Conservation (phyloP, 2,113 vertebrate genomes). For the Bubo blakistoni region DNA sequence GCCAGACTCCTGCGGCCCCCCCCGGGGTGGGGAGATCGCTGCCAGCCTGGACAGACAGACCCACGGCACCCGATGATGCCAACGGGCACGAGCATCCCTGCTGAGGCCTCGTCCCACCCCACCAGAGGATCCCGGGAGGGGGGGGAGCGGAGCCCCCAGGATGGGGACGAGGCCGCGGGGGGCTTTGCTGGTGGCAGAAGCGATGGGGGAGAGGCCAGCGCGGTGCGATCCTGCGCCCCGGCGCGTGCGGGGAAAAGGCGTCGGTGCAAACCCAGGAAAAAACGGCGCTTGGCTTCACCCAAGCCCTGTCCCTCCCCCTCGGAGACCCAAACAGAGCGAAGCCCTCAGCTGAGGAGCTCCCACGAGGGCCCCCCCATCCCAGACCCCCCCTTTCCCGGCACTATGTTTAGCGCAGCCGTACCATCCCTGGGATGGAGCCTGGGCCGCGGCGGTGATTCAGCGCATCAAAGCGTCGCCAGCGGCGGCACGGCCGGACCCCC, state of each 20-base stretch:
- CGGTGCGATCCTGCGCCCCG: fast-evolving
- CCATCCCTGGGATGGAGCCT: not conserved
- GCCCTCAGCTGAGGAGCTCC: not conserved
- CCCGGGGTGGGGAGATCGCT: fast-evolving
- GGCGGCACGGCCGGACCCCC: fast-evolving
- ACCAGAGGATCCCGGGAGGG: fast-evolving
- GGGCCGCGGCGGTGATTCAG: not conserved
- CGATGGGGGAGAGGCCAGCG: not conserved
- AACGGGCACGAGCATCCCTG: fast-evolving
- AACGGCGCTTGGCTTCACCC: not conserved
- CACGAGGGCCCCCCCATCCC: fast-evolving
- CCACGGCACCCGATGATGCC: fast-evolving
- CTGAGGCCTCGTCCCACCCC: not conserved
- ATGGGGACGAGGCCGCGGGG: fast-evolving
- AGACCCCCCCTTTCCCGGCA: not conserved
- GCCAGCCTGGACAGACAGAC: not conserved
- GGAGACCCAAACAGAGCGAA: not conserved
- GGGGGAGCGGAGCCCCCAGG: not conserved
- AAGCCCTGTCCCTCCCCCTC: fast-evolving
- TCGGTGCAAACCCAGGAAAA: not conserved
- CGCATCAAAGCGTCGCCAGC: not conserved
- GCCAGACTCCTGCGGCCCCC: not conserved
- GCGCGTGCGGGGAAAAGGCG: not conserved
- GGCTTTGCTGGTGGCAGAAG: not conserved
- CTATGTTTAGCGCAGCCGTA: not conserved